Base-by-base conservation (phyloP, 2,113 vertebrate genomes). In the Heterotis niloticus region DNA sequence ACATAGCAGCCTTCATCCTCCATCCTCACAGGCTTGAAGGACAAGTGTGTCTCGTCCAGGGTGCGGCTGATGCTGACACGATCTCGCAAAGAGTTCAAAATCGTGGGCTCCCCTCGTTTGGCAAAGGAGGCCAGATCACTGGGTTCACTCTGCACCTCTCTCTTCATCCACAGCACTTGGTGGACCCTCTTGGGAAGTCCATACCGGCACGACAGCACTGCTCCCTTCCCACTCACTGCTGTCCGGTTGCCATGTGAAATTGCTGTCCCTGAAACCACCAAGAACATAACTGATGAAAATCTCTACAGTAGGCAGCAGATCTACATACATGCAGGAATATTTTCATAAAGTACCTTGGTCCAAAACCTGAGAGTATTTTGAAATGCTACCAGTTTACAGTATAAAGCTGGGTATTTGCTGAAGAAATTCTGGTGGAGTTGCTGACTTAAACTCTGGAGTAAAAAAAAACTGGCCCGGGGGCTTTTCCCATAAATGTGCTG, bases 1-100 rank as follows among this genome's bases (percentile, higher is more conserved):
- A 88, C 90, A 86, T 93, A 94, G 88, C 92, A 93, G 28, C 85
- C 91, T 80, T 94, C 92, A 1, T 93, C 92, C 76, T 91, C 87
- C 5, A 83, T 86, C 24, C 59, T 81, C 12, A 90, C 86, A 1
- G 52, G 12, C 66, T 52, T n/a, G 74, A 94, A 83, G 80, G 75
- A 86, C 26, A 94, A 83, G 44, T 75, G 78, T 14, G 85, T 90
- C 67, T 88, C 71, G 0, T 80, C 83, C 64, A 93, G 82, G 0
- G 85, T 85, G 0, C 1, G 74, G 78, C 87, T 91, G 78, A 94
- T 74, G 17, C 69, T 82, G 0, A 90, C 71, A 0, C 87, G 85
- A 0, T 66, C 84, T 51, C 0, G 26, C 77, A 87, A 89, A 28
- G 76, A 60, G 5, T 84, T 79, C 7, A 81, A 59, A 0, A 87